A percentile compares a stretch with the other conserved stretches of the same genome.
Evolutionary conservation across 2,797 vertebrate genomes (phyloP).

Genomic region (Tauraco hartlaubi): DNA sequence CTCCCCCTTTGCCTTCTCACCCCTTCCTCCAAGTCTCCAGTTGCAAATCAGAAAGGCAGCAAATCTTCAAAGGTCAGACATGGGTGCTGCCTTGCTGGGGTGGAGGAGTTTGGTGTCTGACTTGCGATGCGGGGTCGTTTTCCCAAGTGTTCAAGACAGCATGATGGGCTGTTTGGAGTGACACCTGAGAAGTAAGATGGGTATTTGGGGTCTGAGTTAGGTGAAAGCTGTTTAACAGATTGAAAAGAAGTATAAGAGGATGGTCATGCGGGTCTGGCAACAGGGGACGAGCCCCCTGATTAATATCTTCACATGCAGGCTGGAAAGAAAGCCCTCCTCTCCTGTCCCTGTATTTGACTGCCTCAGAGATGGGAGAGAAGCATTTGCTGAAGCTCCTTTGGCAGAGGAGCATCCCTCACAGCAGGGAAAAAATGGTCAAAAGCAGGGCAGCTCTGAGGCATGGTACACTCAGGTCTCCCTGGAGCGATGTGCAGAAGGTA

Average conservation of each 20-base stretch:
- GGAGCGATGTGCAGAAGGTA: not conserved
- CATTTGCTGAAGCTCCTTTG: not conserved
- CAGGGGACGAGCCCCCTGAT: not conserved
- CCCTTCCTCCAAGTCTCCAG: not conserved
- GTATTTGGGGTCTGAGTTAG: not conserved
- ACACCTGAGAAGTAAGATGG: slow-evolving; percentile 19
- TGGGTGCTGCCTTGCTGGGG: not conserved
- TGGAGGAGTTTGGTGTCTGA: not conserved
- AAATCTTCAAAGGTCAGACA: not conserved
- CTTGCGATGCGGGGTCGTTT: not conserved
- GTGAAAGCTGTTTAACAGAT: slow-evolving; percentile 37
- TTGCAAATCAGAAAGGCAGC: not conserved
- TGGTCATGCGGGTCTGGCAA: not conserved
- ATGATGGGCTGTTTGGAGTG: not conserved
- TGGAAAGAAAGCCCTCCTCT: not conserved
- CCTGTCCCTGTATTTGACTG: not conserved
- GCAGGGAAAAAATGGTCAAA: not conserved
- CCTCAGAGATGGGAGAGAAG: not conserved
- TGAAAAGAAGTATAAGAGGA: slow-evolving; percentile 12
- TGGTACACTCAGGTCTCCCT: not conserved
- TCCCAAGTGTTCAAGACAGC: not conserved
- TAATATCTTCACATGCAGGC: not conserved
- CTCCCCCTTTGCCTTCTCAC: not conserved
- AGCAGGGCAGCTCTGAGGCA: not conserved
- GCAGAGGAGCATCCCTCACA: not conserved